phyloP scores from a whole-genome alignment of 2,888 invertebrate genomes.

The Netelia inedita region DNA sequence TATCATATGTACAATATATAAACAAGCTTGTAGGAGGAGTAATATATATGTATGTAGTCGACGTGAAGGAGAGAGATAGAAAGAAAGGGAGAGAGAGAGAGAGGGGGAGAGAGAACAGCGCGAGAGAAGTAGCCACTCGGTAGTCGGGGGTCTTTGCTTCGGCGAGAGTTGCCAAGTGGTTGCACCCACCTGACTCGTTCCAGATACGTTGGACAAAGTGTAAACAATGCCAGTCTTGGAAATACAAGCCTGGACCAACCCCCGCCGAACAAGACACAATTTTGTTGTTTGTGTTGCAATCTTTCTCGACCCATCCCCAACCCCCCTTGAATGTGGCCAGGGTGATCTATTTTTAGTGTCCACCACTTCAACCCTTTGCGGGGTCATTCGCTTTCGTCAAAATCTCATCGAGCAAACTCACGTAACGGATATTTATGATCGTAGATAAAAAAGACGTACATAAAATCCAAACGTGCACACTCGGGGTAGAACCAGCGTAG shows the following conservation, averaged over 20 bases:
- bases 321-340: not conserved
- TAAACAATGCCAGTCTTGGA: constrained; percentile 41
- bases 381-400: too few relatives aligned
- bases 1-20: not conserved
- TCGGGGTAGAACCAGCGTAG: not conserved
- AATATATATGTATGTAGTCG: constrained; percentile 1
- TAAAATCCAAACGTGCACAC: not conserved
- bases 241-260: not conserved
- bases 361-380: too few relatives aligned
- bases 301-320: not conserved
- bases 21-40: not conserved
- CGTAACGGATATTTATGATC: not conserved
- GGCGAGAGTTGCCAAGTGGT: constrained; percentile 25
- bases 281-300: not conserved
- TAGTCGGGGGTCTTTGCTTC: constrained; percentile 7
- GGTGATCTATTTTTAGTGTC: too few relatives aligned
- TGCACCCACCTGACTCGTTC: constrained; percentile 42
- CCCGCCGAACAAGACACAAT: not conserved
- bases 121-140: not conserved
- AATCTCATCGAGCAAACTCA: too few relatives aligned
- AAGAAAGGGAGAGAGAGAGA: not conserved
- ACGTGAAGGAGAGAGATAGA: not conserved
- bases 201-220: constrained; percentile 55
- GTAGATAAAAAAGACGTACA: not conserved
- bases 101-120: not conserved